Evolutionary conservation across 2,113 vertebrate genomes (phyloP).

Genomic region (Indri indri): DNA sequence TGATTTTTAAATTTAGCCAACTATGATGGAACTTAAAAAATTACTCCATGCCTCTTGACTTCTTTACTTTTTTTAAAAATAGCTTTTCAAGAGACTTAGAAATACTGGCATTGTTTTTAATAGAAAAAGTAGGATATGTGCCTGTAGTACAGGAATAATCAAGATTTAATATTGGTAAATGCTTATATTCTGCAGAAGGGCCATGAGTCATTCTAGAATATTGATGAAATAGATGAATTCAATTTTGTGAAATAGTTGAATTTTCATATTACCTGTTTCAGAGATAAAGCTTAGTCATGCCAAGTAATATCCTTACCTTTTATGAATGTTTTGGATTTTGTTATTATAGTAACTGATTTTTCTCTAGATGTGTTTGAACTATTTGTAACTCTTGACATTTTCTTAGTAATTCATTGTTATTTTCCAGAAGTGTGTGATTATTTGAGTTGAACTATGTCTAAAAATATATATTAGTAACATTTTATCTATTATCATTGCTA

Average conservation of each 20-base stretch:
- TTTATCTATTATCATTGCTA: constrained; percentile 1
- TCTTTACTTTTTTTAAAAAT: constrained; percentile 13
- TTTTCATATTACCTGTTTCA: constrained; percentile 35
- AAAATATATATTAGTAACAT: not conserved
- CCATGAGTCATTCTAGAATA: constrained; percentile 10
- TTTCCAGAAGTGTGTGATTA: constrained; percentile 38
- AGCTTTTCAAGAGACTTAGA: constrained; percentile 16
- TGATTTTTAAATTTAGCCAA: not conserved
- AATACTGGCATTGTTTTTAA: constrained; percentile 36
- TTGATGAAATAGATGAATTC: constrained; percentile 50
- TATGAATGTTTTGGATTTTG: constrained; percentile 55
- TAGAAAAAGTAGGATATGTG: constrained; percentile 43
- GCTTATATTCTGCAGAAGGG: constrained; percentile 26
- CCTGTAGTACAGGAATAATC: not conserved
- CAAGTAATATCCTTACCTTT: constrained; percentile 58
- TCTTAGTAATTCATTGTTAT: constrained; percentile 33
- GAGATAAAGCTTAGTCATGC: constrained; percentile 55
- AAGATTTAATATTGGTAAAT: constrained; percentile 46
- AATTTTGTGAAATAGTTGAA: constrained; percentile 44
- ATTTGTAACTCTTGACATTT: constrained; percentile 21
- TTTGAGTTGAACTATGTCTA: constrained; percentile 31
- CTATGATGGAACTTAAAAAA: not conserved
- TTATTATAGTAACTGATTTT: constrained; percentile 47
- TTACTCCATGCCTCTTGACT: not conserved
- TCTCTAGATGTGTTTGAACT: constrained; percentile 49